Conservation (phyloP, 2,888 invertebrate species). For the Homarus gammarus region DNA sequence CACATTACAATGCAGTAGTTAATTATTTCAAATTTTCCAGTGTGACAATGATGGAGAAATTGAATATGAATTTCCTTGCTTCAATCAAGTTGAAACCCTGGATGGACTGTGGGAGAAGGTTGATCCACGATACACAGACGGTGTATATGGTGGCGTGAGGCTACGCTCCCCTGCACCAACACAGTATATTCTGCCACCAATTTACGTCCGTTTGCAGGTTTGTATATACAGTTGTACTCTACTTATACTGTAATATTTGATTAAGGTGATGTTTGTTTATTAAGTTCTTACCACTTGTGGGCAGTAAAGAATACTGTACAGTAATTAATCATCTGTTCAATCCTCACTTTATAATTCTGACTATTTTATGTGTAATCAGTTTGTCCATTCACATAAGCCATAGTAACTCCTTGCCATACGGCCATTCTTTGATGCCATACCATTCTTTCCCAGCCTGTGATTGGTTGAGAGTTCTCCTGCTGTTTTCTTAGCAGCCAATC, state of each 20-base stretch:
- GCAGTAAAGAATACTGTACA: background rate
- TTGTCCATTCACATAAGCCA: too few relatives aligned
- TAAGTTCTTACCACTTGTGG: background rate
- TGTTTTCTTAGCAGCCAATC: too few relatives aligned
- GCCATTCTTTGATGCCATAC: too few relatives aligned
- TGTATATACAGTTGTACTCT: background rate
- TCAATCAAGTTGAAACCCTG: conserved; percentile 84
- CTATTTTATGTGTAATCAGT: too few relatives aligned
- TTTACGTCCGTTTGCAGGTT: conserved; percentile 86
- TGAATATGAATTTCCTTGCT: conserved; percentile 88
- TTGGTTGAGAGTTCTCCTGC: too few relatives aligned
- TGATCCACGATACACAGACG: conserved; percentile 81
- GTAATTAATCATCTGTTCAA: background rate
- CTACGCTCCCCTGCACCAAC: conserved; percentile 82
- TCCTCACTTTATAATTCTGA: too few relatives aligned
- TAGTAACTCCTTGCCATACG: too few relatives aligned
- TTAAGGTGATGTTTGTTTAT: background rate
- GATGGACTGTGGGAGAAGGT: conserved; percentile 85
- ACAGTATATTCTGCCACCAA: conserved; percentile 83
- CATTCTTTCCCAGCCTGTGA: too few relatives aligned
- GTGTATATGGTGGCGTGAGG: conserved; percentile 85
- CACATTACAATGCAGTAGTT: too few relatives aligned
- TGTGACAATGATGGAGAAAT: conserved; percentile 86
- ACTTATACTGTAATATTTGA: background rate
- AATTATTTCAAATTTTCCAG: conserved; percentile 80